A percentile compares a stretch with the other conserved stretches of the same genome.
These are phyloP conservation scores for Muntiacus muntjak DNA, from an alignment of 2,113 vertebrate species.

Conservation along the genomic window DNA sequence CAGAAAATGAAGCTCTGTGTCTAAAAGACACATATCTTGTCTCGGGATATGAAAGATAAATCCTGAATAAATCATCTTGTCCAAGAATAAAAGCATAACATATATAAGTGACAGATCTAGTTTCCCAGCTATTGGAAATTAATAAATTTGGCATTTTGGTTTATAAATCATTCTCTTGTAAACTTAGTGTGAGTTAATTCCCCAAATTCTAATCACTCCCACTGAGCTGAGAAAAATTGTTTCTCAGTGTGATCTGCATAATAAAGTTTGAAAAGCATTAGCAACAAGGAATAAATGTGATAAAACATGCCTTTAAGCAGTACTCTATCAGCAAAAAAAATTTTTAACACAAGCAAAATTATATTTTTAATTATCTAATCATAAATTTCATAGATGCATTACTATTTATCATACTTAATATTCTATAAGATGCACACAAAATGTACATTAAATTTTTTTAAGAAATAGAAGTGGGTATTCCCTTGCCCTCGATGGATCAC, in stretches of 20 bases:
- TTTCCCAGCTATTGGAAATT: not conserved
- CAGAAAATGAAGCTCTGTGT: not conserved
- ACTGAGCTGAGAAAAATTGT: not conserved
- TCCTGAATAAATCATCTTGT: not conserved
- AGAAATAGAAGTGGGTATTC: not conserved
- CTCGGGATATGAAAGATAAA: not conserved
- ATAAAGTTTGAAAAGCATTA: slow-evolving; percentile 11
- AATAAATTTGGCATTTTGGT: not conserved
- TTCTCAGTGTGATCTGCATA: not conserved
- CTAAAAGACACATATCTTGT: not conserved
- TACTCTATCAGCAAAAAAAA: not conserved
- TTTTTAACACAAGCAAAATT: not conserved
- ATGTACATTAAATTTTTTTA: not conserved
- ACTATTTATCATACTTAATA: not conserved
- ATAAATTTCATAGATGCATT: not conserved
- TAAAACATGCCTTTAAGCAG: not conserved
- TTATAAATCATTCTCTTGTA: not conserved
- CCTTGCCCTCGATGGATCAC: not conserved
- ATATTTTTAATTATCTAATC: not conserved
- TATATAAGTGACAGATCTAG: not conserved
- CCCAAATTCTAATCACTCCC: slow-evolving; percentile 8
- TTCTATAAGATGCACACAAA: not conserved
- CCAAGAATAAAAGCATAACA: not conserved
- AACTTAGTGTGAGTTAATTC: not conserved
- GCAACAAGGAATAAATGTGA: not conserved